Evolutionary conservation across 2,113 vertebrate species (phyloP), one percentile per base, ranked within the genome.

Genomic region (Prunella fulvescens): DNA sequence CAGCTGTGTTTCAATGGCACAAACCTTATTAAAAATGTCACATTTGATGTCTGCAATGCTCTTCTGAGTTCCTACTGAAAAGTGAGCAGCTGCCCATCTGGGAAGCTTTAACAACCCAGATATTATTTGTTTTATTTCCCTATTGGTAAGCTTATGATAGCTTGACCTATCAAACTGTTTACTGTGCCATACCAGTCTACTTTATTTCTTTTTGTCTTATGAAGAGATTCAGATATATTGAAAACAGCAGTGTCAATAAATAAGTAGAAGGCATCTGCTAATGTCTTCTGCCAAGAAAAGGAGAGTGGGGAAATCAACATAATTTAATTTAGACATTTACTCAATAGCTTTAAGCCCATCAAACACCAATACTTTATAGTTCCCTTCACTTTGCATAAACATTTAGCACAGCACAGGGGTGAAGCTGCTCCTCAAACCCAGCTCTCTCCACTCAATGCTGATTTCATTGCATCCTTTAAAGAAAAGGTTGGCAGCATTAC

Each of bases 1-100:
- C 80, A 87, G 83, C 91, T 93, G 83, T 81, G 73, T 78, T 95
- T 84, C 86, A 64, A 23, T 19, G 42, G 85, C 44, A 91, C 65
- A 86, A 86, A 74, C 69, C 35, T 76, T 86, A 91, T 81, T 93
- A 64, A 88, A 96, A 93, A 88, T 60, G 72, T 92, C 88, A 86
- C 31, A 64, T 92, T 96, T 93, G 91, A 89, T 95, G 86, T 81
- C 86, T 84, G 71, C n/a, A 65, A 56, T 65, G 86, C 56, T 90
- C 10, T 71, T 83, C 73, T 53, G 77, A 93, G 50, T 67, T 93
- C 60, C 56, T 66, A 67, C 77, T 79, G 77, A 77, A 92, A 93
- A 93, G 23, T 57, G 86, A 92, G 65, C 61, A n/a, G 42, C 83
- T 91, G 39, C 18, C 56, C 83, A 90, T 93, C 60, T 91, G 83